Percentiles rank a stretch among this genome's conserved stretches.
These are phyloP conservation scores for Centropyge bicolor DNA, from an alignment of 2,797 vertebrate species.

Conservation along the genomic window DNA sequence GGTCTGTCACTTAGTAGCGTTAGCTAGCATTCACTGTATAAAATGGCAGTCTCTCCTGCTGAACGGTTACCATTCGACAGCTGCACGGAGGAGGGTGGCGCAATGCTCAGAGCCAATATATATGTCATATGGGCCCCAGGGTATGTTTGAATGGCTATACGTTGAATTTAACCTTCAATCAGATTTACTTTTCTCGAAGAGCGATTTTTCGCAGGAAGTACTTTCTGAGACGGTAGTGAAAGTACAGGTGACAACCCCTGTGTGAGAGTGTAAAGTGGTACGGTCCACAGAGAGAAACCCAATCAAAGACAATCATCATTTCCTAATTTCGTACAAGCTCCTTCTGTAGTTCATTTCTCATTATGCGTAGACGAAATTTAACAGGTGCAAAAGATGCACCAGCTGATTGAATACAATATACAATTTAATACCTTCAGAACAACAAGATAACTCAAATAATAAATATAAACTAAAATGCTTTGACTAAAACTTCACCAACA, in stretches of 20 bases:
- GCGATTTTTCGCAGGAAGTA: not conserved
- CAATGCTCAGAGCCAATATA: not conserved
- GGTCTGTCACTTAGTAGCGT: constrained; percentile 39
- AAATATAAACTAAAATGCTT: not conserved
- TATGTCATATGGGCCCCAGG: not conserved
- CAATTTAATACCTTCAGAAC: not conserved
- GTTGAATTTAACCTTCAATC: accelerated
- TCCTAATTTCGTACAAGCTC: not conserved
- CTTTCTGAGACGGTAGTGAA: not conserved
- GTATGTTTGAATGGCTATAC: accelerated
- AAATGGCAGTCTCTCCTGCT: constrained; percentile 70
- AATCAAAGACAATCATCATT: not conserved
- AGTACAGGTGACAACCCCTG: constrained; percentile 14
- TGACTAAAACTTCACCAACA: not conserved
- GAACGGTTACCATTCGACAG: constrained; percentile 39
- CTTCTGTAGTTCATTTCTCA: not conserved
- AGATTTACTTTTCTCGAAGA: accelerated
- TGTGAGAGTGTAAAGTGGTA: constrained; percentile 41
- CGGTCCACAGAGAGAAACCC: constrained; percentile 31
- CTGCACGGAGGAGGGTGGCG: constrained; percentile 15
- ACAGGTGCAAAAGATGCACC: not conserved
- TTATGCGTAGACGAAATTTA: too few relatives aligned
- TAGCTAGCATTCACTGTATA: constrained; percentile 53
- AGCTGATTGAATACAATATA: too few relatives aligned
- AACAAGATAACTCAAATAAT: not conserved